Base-by-base conservation (phyloP, 2,113 vertebrate genomes). In the Centropus unirufus region DNA sequence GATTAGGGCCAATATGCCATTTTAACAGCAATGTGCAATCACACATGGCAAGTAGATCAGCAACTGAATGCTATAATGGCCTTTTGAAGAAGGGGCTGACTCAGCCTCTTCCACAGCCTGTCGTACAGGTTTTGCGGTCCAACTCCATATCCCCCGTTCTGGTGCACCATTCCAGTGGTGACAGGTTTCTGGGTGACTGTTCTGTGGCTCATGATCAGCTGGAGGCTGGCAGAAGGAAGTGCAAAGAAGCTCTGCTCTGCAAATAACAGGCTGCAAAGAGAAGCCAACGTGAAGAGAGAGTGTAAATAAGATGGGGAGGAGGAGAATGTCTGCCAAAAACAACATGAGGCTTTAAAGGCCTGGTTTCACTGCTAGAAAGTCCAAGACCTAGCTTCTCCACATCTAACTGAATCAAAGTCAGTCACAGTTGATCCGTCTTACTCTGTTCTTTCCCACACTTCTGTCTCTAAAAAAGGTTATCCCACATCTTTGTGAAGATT, bases 151-250 rank as follows among this genome's bases (percentile, higher is more conserved):
- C 90, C 90, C 82, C 66, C 68, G 2, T 94, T 94, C 95, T 96
- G 83, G 75, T 81, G 83, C 76, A 86, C 94, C 55, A 67, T 94
- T 97, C 94, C 96, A 96, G 94, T 95, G 93, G 93, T 95, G 96
- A 96, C 96, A 97, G 94, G 93, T 97, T 97, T 95, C 96, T 97
- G 93, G 90, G 94, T 97, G 95, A 96, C 93, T 96, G 94, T 94
- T 97, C 95, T 72, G 73, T 95, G 90, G 94, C 94, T 97, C 83
- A 96, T 88, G 93, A 96, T 97, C 92, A 96, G 95, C 95, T 95
- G 95, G 95, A 96, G 95, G 85, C 94, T 97, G 94, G 93, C 95
- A 96, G 90, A 93, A 94, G 76, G 93, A 96, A 95, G 90, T 95
- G 94, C 91, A 96, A 94, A 97, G 93, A 95, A 96, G 88, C 72